A percentile compares a stretch with the other conserved stretches of the same genome.
These are phyloP conservation scores for Toxonevra muliebris DNA, from an alignment of 2,888 invertebrate species.

Conservation along the genomic window DNA sequence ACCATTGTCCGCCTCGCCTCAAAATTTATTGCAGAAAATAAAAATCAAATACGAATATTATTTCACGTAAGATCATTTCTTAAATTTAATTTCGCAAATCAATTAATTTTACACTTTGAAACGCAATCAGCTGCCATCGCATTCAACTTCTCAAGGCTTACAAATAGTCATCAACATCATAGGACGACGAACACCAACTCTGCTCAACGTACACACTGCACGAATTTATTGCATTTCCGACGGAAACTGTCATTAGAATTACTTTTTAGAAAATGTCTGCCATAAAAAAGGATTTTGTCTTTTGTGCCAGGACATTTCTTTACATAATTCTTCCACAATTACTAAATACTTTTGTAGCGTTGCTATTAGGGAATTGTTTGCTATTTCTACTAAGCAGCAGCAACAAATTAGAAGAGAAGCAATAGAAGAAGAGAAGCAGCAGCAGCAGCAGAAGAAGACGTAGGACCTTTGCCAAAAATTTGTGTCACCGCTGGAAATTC, in stretches of 20 bases:
- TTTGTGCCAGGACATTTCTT: constrained; percentile 29
- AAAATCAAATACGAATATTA: neutral
- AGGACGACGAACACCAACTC: neutral
- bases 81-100: constrained; percentile 9
- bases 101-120: neutral
- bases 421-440: too few species aligned
- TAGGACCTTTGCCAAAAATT: too few species aligned
- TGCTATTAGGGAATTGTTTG: neutral
- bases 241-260: constrained; percentile 22
- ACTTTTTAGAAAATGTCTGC: constrained; percentile 20
- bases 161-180: neutral
- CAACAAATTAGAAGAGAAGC: too few species aligned
- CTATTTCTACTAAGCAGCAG: too few species aligned
- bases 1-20: neutral
- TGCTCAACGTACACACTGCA: neutral
- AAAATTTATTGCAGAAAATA: constrained; percentile 1
- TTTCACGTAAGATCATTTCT: neutral
- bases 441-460: too few species aligned
- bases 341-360: constrained; percentile 11
- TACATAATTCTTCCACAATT: constrained; percentile 28
- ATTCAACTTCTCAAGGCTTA: neutral
- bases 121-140: neutral
- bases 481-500: too few species aligned
- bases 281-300: constrained; percentile 32
- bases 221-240: constrained; percentile 30